Evolutionary conservation across 2,113 vertebrate species (phyloP).

Genomic region (western clawed frog (Xenopus tropicalis)): UCB_Xtro_10.0 CM004445.2:150460001-150460500

Average conservation of each 20-base stretch:
- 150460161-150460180: not conserved
- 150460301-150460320: not conserved
- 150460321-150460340: not conserved
- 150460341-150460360: not conserved
- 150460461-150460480: not conserved
- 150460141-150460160: not conserved
- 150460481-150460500: not conserved
- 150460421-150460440: constrained; percentile 12
- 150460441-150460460: not conserved
- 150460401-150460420: constrained; percentile 6
- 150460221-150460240: not conserved
- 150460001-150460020: constrained; percentile 3
- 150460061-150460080: constrained; percentile 4
- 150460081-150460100: not conserved
- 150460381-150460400: not conserved
- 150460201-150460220: not conserved
- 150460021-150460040: constrained; percentile 17
- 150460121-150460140: not conserved
- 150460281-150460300: not conserved
- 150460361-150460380: not conserved
- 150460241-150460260: constrained; percentile 7
- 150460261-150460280: constrained; percentile 9
- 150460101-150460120: not conserved
- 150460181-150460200: not conserved
- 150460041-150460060: not conserved